Evolutionary conservation across 2,113 vertebrate species (phyloP).

Genomic region (Nanorana parkeri): DNA sequence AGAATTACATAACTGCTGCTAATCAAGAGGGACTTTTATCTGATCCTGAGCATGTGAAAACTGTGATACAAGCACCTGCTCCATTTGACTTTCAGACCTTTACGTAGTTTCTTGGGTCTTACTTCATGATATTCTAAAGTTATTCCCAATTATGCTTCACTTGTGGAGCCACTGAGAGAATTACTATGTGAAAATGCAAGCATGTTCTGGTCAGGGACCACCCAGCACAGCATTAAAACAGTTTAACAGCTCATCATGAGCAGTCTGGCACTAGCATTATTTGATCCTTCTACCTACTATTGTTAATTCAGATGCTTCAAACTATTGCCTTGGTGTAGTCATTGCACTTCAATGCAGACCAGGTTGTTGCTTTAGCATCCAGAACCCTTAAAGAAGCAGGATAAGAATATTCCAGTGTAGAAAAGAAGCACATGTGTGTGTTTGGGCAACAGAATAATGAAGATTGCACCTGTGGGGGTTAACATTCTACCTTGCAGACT

Average conservation of each 20-base stretch:
- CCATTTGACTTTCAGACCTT: not conserved
- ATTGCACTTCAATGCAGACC: not conserved
- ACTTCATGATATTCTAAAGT: not conserved
- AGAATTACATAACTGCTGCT: too few relatives aligned
- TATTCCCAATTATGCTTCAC: constrained; percentile 1
- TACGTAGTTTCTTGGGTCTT: not conserved
- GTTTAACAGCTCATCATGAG: too few relatives aligned
- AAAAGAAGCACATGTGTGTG: not conserved
- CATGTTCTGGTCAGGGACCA: not conserved
- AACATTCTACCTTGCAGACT: constrained; percentile 1
- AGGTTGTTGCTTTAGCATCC: too few relatives aligned
- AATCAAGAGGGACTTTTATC: not conserved
- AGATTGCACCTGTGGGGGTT: constrained; percentile 12
- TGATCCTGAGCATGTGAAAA: constrained; percentile 9
- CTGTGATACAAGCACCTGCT: not conserved
- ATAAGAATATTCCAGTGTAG: not conserved
- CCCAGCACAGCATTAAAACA: too few relatives aligned
- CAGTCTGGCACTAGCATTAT: constrained; percentile 1
- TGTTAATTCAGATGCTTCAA: constrained; percentile 20
- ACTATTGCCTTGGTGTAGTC: constrained; percentile 9
- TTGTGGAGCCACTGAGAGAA: not conserved
- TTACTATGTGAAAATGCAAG: not conserved
- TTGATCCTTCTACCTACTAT: constrained; percentile 7
- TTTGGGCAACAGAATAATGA: not conserved
- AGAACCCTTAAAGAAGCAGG: too few relatives aligned